Base-by-base conservation (phyloP, 2,888 invertebrate genomes). In the Bombylius major region DNA sequence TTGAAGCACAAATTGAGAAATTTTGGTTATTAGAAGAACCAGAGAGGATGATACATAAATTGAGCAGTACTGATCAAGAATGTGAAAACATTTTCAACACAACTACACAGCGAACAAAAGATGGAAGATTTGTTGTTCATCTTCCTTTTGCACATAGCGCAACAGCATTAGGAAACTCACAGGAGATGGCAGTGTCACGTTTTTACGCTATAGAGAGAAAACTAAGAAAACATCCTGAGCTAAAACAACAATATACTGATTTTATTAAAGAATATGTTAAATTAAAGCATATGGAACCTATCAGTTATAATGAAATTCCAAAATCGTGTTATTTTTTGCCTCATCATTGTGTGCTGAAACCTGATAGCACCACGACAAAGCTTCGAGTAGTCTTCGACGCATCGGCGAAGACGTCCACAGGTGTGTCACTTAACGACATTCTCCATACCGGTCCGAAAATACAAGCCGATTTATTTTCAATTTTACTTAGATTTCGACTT, bases 331-430 rank as follows among this genome's bases (percentile, higher is more conserved):
- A 49, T 33, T 50, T 44, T 46, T 32, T 67, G 44, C 66, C 67
- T 8, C 66, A 67, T 53, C 66, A 65, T 42, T 62, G 64, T 0
- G 64, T 68, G 1, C 44, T 65, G 5, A 58, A 63, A 36, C 55
- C 55, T 4, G 59, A 64, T 9, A 65, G 66, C 45, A 53, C 51
- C 5, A 64, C 66, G 5, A 62, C 64, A 1, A 64, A 65, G 47
- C 59, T 66, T 1, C 54, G 67, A 6, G 62, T 66, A 0, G 48
- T 48, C 4, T 48, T 48, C 48, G 48, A 48, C 5, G 48, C 48
- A 5, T 48, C 48, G 23, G 32, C 31, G 23, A 48, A 48, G 23
- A 48, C 48, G 12, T 48, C 48, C 11, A 31, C 31, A 39, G 39
- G 39, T 7, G 14, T n/a, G 12, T 50, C 39, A 11, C 39, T 50